Conservation (phyloP, 2,888 invertebrate species). For the Drosophila neonasuta region DNA sequence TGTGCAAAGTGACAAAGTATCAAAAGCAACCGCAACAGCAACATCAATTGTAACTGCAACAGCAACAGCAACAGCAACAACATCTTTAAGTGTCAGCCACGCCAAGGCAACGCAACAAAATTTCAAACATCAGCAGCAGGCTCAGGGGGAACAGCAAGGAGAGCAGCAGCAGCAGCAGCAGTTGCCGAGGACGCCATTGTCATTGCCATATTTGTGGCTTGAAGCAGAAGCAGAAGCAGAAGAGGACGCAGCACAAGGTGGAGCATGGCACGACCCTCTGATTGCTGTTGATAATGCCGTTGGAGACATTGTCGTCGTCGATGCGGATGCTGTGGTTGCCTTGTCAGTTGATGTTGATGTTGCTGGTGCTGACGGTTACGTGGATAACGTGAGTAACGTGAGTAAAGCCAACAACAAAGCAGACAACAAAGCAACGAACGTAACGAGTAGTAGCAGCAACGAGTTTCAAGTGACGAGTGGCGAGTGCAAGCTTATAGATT, state of each 20-base stretch:
- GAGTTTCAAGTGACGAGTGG: constrained; percentile 2
- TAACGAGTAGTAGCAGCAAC: constrained; percentile 24
- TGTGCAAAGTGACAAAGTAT: constrained; percentile 59
- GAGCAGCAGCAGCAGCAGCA: constrained; percentile 17
- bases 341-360: constrained; percentile 54
- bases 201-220: constrained; percentile 1
- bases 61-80: constrained; percentile 36
- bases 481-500: neutral
- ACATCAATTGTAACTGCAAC: constrained; percentile 39
- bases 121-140: constrained; percentile 11
- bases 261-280: constrained; percentile 20
- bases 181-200: constrained; percentile 10
- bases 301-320: constrained; percentile 38
- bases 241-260: constrained; percentile 18
- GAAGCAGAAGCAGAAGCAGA: neutral
- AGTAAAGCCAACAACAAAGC: constrained; percentile 37
- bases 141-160: constrained; percentile 23
- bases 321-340: constrained; percentile 35
- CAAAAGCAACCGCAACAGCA: constrained; percentile 1
- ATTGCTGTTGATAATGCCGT: constrained; percentile 36
- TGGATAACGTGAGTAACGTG: constrained; percentile 61
- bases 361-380: constrained; percentile 64
- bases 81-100: constrained; percentile 13
- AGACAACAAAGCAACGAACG: constrained; percentile 12
- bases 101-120: neutral